phyloP scores from a whole-genome alignment of 2,888 invertebrate genomes.

The Pseudanteris insignis region DNA sequence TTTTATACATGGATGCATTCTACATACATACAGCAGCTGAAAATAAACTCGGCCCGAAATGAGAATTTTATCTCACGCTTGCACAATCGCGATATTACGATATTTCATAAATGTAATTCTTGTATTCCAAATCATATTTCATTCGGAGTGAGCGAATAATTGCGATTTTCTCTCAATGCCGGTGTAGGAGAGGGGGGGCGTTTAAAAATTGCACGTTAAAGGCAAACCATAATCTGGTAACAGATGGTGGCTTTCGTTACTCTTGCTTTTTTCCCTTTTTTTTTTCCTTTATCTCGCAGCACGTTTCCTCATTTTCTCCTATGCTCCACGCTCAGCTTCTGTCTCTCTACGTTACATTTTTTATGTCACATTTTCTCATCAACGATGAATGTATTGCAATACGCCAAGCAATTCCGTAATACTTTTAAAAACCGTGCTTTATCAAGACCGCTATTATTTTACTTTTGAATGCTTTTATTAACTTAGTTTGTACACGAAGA shows the following conservation, averaged over 20 bases:
- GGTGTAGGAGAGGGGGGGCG: no score
- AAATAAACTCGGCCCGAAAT: conserved; percentile 25
- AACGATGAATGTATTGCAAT: conserved; percentile 49
- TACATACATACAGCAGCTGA: no score
- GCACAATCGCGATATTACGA: conserved; percentile 20
- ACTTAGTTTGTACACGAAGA: no score
- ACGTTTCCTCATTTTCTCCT: conserved; percentile 24
- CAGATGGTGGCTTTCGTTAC: conserved; percentile 46
- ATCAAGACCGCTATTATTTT: conserved; percentile 47
- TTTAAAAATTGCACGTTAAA: conserved; percentile 36
- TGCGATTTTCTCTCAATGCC: conserved; percentile 31
- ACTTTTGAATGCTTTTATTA: no score
- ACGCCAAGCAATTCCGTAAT: conserved; percentile 49
- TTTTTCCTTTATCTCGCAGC: conserved; percentile 15
- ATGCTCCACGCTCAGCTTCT: conserved; percentile 25
- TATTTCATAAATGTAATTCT: conserved; percentile 41
- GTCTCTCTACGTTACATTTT: conserved; percentile 35
- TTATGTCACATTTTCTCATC: conserved; percentile 42
- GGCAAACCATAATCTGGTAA: conserved; percentile 39
- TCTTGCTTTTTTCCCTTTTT: conserved; percentile 22
- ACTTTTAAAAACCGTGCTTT: conserved; percentile 46
- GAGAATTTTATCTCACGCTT: conserved; percentile 30
- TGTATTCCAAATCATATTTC: conserved; percentile 37
- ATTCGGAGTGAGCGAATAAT: conserved; percentile 29
- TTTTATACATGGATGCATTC: no score